Base-by-base conservation (phyloP, 2,113 vertebrate species). In the Boleophthalmus pectinirostris region DNA sequence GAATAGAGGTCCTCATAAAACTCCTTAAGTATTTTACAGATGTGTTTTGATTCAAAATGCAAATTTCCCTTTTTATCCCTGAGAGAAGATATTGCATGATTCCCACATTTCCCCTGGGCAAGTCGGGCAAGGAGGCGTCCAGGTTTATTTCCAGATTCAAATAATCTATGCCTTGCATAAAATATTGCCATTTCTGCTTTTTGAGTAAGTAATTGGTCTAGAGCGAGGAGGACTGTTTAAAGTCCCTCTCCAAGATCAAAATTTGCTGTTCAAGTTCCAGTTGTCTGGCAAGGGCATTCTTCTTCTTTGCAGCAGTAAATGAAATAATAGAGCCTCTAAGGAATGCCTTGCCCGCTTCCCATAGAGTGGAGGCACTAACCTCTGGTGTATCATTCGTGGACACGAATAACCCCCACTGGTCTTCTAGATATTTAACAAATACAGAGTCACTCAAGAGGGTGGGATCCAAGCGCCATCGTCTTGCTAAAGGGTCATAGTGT, bases 371-470 rank as follows among this genome's bases (percentile, higher is more conserved):
- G 24, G 23, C 57, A 60, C 21, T 25, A 11, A 60, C 23, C 13
- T 60, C 57, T 5, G 61, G 61, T 65, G 24, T 29, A 35, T 64
- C 61, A 64, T 65, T 65, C 43, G 13, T 65, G 61, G 61, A 65
- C 16, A 65, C 43, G 35, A 33, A 65, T 35, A 65, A 33, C 20
- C 20, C 24, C 57, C 57, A 60, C 14, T 60, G 57, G 13, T 53
- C 51, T 20, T 53, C 18, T 53, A 53, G n/a, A 53, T 53, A 53
- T n/a, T 53, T 53, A 20, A 53, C 16, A 53, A 53, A 53, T 53
- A 53, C 49, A 18, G 16, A n/a, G 5, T 53, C 51, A 53, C 16
- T 53, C 51, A 53, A 18, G 51, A 53, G 51, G n/a, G 51, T 20
- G n/a, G n/a, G n/a, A n/a, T 53, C n/a, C 20, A 53, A 6, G 2